A percentile compares a stretch with the other conserved stretches of the same genome.
Conservation (phyloP, 2,888 invertebrate genomes). For the Eupithecia centaureata region DNA sequence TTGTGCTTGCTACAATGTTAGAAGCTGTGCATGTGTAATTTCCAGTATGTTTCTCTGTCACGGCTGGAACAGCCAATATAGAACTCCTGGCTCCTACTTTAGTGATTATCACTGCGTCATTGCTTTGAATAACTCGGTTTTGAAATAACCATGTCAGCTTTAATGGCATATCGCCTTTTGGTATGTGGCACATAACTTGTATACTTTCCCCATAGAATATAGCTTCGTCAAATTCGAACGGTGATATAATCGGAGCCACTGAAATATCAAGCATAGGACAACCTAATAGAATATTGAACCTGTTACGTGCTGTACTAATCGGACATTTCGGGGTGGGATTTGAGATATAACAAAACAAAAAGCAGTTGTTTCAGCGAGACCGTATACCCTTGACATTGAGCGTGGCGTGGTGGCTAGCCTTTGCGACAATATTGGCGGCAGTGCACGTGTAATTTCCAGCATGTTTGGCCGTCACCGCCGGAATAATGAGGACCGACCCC, state of each 20-base stretch:
- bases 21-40: constrained; percentile 90
- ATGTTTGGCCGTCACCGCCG: constrained; percentile 87
- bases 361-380: constrained; percentile 66
- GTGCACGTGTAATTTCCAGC: constrained; percentile 88
- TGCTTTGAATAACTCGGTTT: constrained; percentile 75
- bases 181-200: constrained; percentile 82
- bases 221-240: constrained; percentile 83
- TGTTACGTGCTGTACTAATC: constrained; percentile 22
- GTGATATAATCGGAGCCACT: constrained; percentile 85
- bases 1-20: constrained; percentile 87
- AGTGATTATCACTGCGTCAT: constrained; percentile 77
- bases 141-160: constrained; percentile 88
- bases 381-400: constrained; percentile 86
- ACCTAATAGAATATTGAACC: constrained; percentile 17
- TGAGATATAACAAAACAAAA: constrained; percentile 58
- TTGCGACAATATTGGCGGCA: constrained; percentile 86
- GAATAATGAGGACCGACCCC: constrained; percentile 87
- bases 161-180: constrained; percentile 89
- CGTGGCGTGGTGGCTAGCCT: constrained; percentile 83
- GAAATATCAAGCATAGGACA: constrained; percentile 54
- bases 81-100: constrained; percentile 85
- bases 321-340: constrained; percentile 38
- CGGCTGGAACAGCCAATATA: constrained; percentile 86
- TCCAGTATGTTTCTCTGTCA: constrained; percentile 88
- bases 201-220: constrained; percentile 84